A percentile compares a stretch with the other conserved stretches of the same genome.
phyloP scores from a whole-genome alignment of 2,113 vertebrate species.

The Furnarius figulus region DNA sequence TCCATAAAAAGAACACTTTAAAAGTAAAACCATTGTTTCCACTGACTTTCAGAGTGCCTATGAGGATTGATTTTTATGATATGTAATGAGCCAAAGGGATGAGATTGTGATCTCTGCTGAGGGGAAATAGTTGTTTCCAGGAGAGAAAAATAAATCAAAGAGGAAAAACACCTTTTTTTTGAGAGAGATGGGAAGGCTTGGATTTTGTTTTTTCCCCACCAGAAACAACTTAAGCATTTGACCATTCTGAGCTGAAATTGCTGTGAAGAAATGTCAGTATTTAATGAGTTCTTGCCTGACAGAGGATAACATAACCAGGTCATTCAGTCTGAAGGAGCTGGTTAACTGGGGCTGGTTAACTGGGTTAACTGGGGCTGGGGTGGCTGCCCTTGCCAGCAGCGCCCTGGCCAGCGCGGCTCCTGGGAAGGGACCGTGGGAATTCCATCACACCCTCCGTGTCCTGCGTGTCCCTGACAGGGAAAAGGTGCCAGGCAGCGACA shows the following conservation, averaged over 20 bases:
- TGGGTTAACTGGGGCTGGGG: no score
- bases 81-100: neutral
- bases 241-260: neutral
- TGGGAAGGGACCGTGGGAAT: no score
- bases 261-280: neutral
- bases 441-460: neutral
- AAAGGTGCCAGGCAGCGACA: slow-evolving; percentile 24
- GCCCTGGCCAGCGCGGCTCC: neutral
- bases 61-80: neutral
- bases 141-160: neutral
- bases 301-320: accelerated
- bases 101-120: neutral
- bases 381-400: neutral
- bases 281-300: neutral
- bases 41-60: neutral
- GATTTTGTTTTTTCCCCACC: neutral
- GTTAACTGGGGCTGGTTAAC: no score
- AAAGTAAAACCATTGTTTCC: neutral
- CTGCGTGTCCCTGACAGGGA: neutral
- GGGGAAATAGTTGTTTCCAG: neutral
- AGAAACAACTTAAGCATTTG: neutral
- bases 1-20: neutral
- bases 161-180: neutral
- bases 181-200: neutral
- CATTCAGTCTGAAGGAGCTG: neutral